Evolutionary conservation across 2,888 invertebrate genomes (phyloP).

Genomic region (Anthophora plumipes): DNA sequence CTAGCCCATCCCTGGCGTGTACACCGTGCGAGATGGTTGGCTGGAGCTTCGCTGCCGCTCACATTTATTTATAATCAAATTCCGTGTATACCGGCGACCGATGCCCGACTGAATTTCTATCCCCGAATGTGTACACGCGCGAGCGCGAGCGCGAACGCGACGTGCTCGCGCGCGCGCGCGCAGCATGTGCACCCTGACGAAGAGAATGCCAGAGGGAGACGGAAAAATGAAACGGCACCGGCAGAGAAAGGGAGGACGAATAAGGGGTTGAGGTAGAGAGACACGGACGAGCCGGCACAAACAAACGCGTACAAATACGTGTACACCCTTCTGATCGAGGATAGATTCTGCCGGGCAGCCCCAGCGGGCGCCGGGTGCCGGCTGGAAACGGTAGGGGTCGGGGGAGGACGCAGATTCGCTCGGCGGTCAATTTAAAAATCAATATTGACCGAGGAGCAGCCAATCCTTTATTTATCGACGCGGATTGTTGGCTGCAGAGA

Average conservation of each 20-base stretch:
- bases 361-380: constrained; percentile 18
- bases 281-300: constrained; percentile 40
- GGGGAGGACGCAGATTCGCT: constrained; percentile 78
- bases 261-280: constrained; percentile 30
- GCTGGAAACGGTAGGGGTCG: constrained; percentile 46
- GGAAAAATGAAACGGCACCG: constrained; percentile 33
- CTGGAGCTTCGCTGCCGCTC: constrained; percentile 73
- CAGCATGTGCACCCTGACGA: constrained; percentile 27
- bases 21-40: constrained; percentile 75
- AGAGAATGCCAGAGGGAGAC: constrained; percentile 49
- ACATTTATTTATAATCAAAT: constrained; percentile 85
- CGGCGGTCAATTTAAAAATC: constrained; percentile 85
- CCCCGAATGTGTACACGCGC: constrained; percentile 74
- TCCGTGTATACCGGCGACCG: constrained; percentile 80
- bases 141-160: constrained; percentile 11
- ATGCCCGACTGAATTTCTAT: constrained; percentile 82
- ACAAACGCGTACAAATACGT: constrained; percentile 59
- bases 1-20: constrained; percentile 54
- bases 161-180: constrained; percentile 11
- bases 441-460: constrained; percentile 84
- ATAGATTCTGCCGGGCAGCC: constrained; percentile 63
- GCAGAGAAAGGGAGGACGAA: constrained; percentile 32
- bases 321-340: constrained; percentile 62
- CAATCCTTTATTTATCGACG: constrained; percentile 83
- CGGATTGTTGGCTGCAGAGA: constrained; percentile 80